Evolutionary conservation across 2,797 vertebrate species (phyloP), one percentile per base, ranked within the genome.

Genomic region (Girardinus metallicus): DNA sequence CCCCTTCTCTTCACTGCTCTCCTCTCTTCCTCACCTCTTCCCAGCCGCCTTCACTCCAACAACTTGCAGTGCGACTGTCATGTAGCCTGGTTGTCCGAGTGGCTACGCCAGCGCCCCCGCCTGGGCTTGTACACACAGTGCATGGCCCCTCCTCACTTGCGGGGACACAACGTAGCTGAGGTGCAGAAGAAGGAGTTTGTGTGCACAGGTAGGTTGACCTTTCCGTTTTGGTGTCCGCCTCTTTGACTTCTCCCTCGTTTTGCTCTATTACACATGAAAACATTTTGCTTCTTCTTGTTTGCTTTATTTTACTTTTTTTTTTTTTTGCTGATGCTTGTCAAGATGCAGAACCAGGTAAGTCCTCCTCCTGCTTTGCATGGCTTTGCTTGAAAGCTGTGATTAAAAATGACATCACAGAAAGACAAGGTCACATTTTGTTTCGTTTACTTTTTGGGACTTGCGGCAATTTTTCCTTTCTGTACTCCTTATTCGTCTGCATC

Each of bases 121-220:
- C 97, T 99, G 26, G 98, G 98, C 55, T 97, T 99, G 23, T 99
- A 99, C 92, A 99, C 98, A 0, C 98, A 99, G 87, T 99, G 98
- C 90, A 99, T 98, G 97, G 96, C 95, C 49, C 98, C 98, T 0
- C 94, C 96, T 0, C 97, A 98, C 88, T 93, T 99, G 80, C 96
- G 97, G 83, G 98, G 98, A 1, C 98, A 99, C 91, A 99, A 99
- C 0, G 97, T 99, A 10, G 98, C 98, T 0, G 98, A 99, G 94
- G 98, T 99, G 77, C 98, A 99, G 85, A 99, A 99, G 90, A 97
- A 97, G 80, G 98, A 99, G 92, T 99, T 99, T 88, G 94, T 96
- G 89, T 99, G 98, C 95, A 95, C 96, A 46, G 98, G 98, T 99
- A 96, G 96, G 92, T 75, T 21, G 0, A 26, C 57, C 57, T 62